A percentile compares a stretch with the other conserved stretches of the same genome.
phyloP scores from a whole-genome alignment of 2,888 invertebrate species.

The Hypomecis punctinalis region DNA sequence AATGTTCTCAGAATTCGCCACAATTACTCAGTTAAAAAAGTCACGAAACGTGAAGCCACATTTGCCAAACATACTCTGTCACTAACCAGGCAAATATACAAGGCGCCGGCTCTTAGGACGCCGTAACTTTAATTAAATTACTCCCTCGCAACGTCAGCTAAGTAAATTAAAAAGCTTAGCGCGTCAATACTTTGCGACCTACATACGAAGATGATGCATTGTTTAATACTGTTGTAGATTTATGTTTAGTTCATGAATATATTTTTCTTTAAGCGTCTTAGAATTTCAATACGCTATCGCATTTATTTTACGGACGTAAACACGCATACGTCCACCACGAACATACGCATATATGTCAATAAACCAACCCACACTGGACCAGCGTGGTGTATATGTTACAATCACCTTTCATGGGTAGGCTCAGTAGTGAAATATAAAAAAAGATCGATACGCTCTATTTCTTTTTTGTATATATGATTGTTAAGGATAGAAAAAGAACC shows the following conservation, averaged over 20 bases:
- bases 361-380: no score
- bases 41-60: background rate
- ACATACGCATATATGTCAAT: no score
- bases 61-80: slow-evolving; percentile 31
- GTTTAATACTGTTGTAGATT: background rate
- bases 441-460: no score
- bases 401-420: no score
- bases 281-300: background rate
- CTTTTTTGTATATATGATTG: no score
- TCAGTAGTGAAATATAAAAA: no score
- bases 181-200: slow-evolving; percentile 35
- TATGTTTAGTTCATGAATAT: background rate
- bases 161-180: slow-evolving; percentile 58
- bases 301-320: background rate
- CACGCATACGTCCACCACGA: no score
- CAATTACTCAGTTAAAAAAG: slow-evolving; percentile 7
- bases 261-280: background rate
- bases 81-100: slow-evolving; percentile 33
- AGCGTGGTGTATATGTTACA: no score
- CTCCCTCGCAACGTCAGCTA: slow-evolving; percentile 43
- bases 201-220: slow-evolving; percentile 18
- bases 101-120: slow-evolving; percentile 26
- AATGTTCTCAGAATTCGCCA: background rate
- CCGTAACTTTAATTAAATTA: slow-evolving; percentile 44
- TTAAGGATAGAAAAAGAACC: no score